Conservation (phyloP, 2,888 invertebrate genomes). For the Stenurella melanura region DNA sequence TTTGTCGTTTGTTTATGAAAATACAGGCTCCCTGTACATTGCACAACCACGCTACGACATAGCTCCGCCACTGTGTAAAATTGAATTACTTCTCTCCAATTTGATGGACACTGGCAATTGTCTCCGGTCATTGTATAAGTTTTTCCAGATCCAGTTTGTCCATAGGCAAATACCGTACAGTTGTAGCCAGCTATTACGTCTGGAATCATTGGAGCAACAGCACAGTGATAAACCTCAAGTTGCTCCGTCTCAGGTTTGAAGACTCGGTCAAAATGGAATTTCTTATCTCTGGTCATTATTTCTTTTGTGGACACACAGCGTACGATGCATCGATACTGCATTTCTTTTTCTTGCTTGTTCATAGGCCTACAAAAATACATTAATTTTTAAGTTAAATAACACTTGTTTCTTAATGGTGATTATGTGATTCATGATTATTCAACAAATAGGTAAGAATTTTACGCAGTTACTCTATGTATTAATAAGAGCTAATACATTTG, state of each 20-base stretch:
- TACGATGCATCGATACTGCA: constrained; percentile 50
- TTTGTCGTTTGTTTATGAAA: too few relatives aligned
- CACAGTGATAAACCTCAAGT: constrained; percentile 90
- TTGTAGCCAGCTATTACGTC: constrained; percentile 97
- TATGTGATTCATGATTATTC: too few relatives aligned
- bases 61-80: too few relatives aligned
- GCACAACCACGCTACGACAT: too few relatives aligned
- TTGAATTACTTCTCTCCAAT: constrained; percentile 55
- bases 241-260: constrained; percentile 90
- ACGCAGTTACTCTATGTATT: too few relatives aligned
- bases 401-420: too few relatives aligned
- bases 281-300: constrained; percentile 74
- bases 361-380: constrained; percentile 54
- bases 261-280: constrained; percentile 89
- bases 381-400: too few relatives aligned
- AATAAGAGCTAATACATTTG: too few relatives aligned
- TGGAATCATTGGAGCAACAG: constrained; percentile 91
- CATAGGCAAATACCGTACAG: constrained; percentile 98
- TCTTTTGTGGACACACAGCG: constrained; percentile 53
- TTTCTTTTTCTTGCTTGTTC: constrained; percentile 53
- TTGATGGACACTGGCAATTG: constrained; percentile 48
- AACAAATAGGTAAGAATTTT: too few relatives aligned
- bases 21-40: too few relatives aligned
- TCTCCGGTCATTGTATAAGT: constrained; percentile 97
- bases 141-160: constrained; percentile 95